Evolutionary conservation across 2,113 vertebrate genomes (phyloP).

Genomic region (Amphiprion ocellaris): DNA sequence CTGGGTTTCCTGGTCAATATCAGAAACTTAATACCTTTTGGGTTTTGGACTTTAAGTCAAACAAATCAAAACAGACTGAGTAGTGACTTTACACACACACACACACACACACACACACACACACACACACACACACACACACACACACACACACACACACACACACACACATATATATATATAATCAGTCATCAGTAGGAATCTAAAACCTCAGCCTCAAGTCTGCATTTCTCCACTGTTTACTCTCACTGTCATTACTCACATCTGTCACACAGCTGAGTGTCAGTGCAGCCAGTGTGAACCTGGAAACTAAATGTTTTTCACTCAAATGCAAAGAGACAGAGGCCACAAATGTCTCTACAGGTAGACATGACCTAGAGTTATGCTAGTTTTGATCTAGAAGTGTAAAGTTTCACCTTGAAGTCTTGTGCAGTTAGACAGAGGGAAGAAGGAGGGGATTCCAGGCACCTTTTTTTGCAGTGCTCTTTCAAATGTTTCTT

Average conservation of each 20-base stretch:
- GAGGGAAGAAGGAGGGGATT: background rate
- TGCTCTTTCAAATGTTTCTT: background rate
- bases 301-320: conserved; percentile 65
- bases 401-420: conserved; percentile 1
- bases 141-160: too few relatives aligned
- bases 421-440: background rate
- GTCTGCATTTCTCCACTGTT: conserved; percentile 24
- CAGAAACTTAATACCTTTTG: too few relatives aligned
- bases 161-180: too few relatives aligned
- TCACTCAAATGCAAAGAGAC: conserved; percentile 47
- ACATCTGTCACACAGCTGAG: conserved; percentile 32
- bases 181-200: background rate
- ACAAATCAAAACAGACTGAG: too few relatives aligned
- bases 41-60: too few relatives aligned
- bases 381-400: background rate
- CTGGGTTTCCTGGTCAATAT: too few relatives aligned
- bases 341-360: conserved; percentile 35
- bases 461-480: too few relatives aligned
- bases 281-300: conserved; percentile 25
- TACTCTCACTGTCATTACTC: conserved; percentile 16
- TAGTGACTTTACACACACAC: too few relatives aligned
- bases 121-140: too few relatives aligned
- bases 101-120: too few relatives aligned
- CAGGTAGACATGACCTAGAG: conserved; percentile 36
- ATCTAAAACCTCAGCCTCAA: conserved; percentile 5